These are phyloP conservation scores for Leptopilina drosophilae DNA, from an alignment of 2,888 invertebrate genomes.

Conservation along the genomic window DNA sequence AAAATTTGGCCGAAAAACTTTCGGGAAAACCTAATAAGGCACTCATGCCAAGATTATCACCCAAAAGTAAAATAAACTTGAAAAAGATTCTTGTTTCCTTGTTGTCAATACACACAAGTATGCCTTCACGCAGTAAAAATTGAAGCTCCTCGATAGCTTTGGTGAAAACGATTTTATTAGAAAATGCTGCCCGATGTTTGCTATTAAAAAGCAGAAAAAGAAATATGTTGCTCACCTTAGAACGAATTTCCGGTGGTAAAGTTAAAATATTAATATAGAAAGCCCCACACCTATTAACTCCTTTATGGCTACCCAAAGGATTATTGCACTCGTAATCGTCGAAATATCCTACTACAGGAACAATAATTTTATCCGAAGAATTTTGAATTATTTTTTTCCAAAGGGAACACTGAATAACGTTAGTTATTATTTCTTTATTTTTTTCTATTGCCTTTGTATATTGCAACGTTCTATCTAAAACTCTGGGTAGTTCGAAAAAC, in stretches of 20 bases:
- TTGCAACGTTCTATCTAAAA: slow-evolving; percentile 29
- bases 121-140: slow-evolving; percentile 36
- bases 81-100: background rate
- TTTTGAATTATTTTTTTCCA: slow-evolving; percentile 43
- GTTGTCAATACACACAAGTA: slow-evolving; percentile 11
- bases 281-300: slow-evolving; percentile 49
- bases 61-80: background rate
- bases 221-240: slow-evolving; percentile 52
- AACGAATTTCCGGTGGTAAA: slow-evolving; percentile 51
- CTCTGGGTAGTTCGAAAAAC: slow-evolving; percentile 48
- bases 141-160: slow-evolving; percentile 53
- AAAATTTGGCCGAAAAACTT: slow-evolving; percentile 51
- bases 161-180: slow-evolving; percentile 49
- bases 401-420: slow-evolving; percentile 48
- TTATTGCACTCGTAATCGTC: slow-evolving; percentile 57
- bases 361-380: slow-evolving; percentile 34
- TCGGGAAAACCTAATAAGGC: slow-evolving; percentile 52
- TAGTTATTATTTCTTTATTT: slow-evolving; percentile 38
- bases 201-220: slow-evolving; percentile 50
- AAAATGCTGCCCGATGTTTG: slow-evolving; percentile 45
- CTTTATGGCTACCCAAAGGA: slow-evolving; percentile 52
- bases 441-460: slow-evolving; percentile 17
- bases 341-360: slow-evolving; percentile 49
- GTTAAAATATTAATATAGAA: slow-evolving; percentile 50
- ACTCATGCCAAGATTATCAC: slow-evolving; percentile 57